Evolutionary conservation across 2,888 invertebrate genomes (phyloP).

Genomic region (Zelleria hepariella): DNA sequence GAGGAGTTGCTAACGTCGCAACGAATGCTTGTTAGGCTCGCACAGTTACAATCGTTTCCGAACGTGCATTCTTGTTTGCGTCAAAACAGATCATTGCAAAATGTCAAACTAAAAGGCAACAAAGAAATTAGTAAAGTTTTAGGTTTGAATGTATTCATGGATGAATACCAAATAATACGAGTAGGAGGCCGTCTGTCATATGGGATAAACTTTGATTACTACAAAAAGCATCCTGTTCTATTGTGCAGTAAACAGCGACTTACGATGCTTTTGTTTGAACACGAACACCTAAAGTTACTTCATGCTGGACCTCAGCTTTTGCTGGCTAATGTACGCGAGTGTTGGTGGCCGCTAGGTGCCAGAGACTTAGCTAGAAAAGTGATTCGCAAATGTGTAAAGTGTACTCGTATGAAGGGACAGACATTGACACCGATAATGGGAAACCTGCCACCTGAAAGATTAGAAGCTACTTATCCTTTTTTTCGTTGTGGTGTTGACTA

Average conservation of each 20-base stretch:
- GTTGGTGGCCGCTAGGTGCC: not conserved
- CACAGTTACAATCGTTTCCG: not conserved
- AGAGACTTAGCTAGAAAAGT: too few relatives aligned
- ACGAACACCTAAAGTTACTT: not conserved
- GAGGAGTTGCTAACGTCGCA: not conserved
- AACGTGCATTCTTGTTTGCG: not conserved
- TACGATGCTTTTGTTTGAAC: not conserved
- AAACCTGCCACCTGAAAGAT: too few relatives aligned
- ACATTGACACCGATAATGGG: too few relatives aligned
- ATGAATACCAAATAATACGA: not conserved
- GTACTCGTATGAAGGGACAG: too few relatives aligned
- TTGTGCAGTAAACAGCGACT: not conserved
- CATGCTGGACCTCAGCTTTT: slow-evolving; percentile 1
- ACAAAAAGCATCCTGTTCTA: slow-evolving; percentile 3
- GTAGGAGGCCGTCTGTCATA: not conserved
- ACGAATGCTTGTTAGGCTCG: not conserved
- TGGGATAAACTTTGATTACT: not conserved
- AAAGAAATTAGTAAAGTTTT: not conserved
- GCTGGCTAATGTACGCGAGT: not conserved
- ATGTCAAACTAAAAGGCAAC: not conserved
- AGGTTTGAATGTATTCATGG: slow-evolving; percentile 2
- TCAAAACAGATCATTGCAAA: not conserved
- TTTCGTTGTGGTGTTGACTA: too few relatives aligned
- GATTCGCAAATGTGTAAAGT: too few relatives aligned
- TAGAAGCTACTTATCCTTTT: too few relatives aligned